Evolutionary conservation across 2,888 invertebrate species (phyloP).

Genomic region (Rhabditoides inermis): DNA sequence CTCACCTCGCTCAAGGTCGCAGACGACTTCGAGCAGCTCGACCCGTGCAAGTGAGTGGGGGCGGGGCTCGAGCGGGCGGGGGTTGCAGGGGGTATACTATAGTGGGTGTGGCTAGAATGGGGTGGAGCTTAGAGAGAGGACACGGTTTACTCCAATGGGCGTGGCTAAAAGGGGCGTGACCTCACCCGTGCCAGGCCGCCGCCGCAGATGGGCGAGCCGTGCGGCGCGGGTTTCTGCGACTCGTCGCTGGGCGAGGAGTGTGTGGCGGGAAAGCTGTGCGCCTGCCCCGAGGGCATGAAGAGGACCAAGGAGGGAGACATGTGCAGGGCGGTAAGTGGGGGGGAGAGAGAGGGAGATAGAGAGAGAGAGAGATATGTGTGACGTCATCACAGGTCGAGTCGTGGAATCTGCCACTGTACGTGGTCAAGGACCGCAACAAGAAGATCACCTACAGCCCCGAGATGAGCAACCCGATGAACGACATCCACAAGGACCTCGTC

Average conservation of each 20-base stretch:
- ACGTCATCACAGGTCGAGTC: conserved; percentile 21
- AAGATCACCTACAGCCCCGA: conserved; percentile 25
- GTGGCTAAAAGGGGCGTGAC: neutral
- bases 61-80: neutral
- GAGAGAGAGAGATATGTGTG: neutral
- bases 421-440: conserved; percentile 30
- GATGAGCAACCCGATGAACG: conserved; percentile 26
- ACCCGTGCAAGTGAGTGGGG: conserved; percentile 27
- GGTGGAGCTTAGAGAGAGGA: no score
- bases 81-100: neutral
- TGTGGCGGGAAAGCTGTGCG: conserved; percentile 41
- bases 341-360: no score
- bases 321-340: conserved; percentile 36
- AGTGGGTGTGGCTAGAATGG: neutral
- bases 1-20: conserved; percentile 31
- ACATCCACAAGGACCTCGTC: conserved; percentile 24
- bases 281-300: conserved; percentile 42
- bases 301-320: conserved; percentile 24
- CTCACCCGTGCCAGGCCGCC: conserved; percentile 1
- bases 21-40: conserved; percentile 27
- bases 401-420: conserved; percentile 39
- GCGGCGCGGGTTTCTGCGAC: conserved; percentile 36
- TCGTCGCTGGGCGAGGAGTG: conserved; percentile 48
- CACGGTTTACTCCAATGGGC: no score
- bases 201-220: conserved; percentile 26